Base-by-base conservation (phyloP, 2,113 vertebrate genomes). In the Piaya cayana region DNA sequence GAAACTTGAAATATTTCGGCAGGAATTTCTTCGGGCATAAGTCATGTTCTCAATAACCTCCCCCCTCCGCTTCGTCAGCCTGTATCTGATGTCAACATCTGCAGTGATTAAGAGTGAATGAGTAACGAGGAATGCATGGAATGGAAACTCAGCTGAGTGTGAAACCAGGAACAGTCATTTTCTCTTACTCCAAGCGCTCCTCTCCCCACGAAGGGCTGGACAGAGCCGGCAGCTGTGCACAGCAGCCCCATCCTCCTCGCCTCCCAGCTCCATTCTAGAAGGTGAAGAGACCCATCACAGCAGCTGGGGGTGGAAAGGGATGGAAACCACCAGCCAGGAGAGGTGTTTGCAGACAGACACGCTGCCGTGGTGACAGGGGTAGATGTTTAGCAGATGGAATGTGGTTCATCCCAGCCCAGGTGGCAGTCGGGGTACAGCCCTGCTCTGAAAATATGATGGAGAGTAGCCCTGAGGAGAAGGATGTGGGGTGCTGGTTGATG, bases 81-180 rank as follows among this genome's bases (percentile, higher is more conserved):
- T 26, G 82, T 1, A 11, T 5, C 82, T 12, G 91, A 49, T 86
- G 86, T 84, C 86, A 82, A 49, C 90, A 84, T 92, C 84, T 58
- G 90, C 50, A 2, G 86, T 37, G 50, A 17, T 10, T 50, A 20
- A 92, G 76, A 18, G 49, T 6, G 80, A 45, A 64, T 0, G 69
- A 87, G 78, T 0, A 3, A 45, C 1, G 27, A 92, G 88, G 95
- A 90, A 95, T 71, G 92, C 1, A 3, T 4, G 93, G 95, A 95
- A 90, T 88, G 93, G 96, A 19, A 68, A 65, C 85, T 82, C 87
- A 30, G 85, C 96, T 18, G 95, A 85, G 88, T 85, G 87, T 49
- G 85, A 85, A 55, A 72, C 4, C 70, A 30, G 88, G 32, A 82
- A 8, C 30, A 32, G 37, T 2, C 1, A 22, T 64, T 56, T 34